phyloP scores from a whole-genome alignment of 2,888 invertebrate genomes.

The Bugulina stolonifera region DNA sequence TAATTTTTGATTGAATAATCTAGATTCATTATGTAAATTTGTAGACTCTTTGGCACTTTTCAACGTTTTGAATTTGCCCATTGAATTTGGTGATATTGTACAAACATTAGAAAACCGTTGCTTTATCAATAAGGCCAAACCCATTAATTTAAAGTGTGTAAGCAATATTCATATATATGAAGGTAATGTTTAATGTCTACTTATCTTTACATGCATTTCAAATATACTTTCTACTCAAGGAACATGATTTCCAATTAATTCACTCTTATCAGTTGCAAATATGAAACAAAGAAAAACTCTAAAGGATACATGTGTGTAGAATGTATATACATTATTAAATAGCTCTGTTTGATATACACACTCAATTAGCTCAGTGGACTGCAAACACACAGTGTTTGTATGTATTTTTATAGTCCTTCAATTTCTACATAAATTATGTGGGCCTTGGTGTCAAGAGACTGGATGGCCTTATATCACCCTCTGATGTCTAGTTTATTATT shows the following conservation, averaged over 20 bases:
- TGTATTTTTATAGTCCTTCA: too few species aligned
- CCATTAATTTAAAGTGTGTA: conserved; percentile 9
- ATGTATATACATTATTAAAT: not conserved
- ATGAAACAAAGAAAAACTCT: not conserved
- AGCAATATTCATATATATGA: not conserved
- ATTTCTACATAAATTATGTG: too few species aligned
- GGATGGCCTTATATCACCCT: too few species aligned
- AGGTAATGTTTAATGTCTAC: not conserved
- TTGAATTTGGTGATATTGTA: conserved; percentile 1
- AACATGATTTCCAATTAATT: not conserved
- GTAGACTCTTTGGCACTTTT: not conserved
- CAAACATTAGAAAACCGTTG: conserved; percentile 25
- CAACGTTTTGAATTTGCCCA: conserved; percentile 7
- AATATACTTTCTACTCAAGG: not conserved
- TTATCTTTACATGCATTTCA: not conserved
- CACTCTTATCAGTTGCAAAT: not conserved
- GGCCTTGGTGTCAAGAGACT: too few species aligned
- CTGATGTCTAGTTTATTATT: too few species aligned
- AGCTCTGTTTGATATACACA: not conserved
- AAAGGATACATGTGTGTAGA: too few species aligned
- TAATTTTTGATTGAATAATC: conserved; percentile 17
- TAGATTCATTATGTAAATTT: conserved; percentile 25
- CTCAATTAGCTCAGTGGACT: not conserved
- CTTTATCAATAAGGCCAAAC: conserved; percentile 12
- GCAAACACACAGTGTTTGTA: too few species aligned